phyloP scores from a whole-genome alignment of 53 echinoderm and acorn worm species.

The Henricia sp. region DNA sequence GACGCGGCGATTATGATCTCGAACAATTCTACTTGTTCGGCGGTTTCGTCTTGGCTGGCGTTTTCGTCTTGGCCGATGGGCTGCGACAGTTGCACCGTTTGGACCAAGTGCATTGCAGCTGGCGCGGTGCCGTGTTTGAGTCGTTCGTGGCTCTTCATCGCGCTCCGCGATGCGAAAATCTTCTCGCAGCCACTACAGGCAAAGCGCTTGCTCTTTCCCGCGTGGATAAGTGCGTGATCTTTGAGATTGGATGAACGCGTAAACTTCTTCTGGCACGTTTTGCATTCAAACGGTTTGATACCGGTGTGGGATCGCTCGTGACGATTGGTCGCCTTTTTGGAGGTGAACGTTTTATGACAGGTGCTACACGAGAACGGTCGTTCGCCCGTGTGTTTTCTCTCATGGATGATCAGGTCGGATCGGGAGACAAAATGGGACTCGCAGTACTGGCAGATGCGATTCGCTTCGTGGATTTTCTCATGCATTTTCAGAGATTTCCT shows the following conservation, averaged over 20 bases:
- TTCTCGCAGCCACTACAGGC: slow-evolving; percentile 50
- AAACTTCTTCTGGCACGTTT: slow-evolving; percentile 60
- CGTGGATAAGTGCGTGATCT: slow-evolving; percentile 55
- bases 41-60: background rate
- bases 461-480: slow-evolving; percentile 52
- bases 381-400: slow-evolving; percentile 62
- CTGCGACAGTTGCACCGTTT: background rate
- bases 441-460: slow-evolving; percentile 49
- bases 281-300: slow-evolving; percentile 60
- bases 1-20: slow-evolving; percentile 50
- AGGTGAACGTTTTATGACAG: slow-evolving; percentile 56
- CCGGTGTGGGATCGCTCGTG: slow-evolving; percentile 62
- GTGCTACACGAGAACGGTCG: slow-evolving; percentile 58
- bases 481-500: slow-evolving; percentile 56
- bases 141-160: slow-evolving; percentile 46
- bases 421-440: slow-evolving; percentile 29
- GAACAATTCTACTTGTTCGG: slow-evolving; percentile 49
- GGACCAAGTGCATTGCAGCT: background rate
- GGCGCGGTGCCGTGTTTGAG: slow-evolving; percentile 29
- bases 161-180: slow-evolving; percentile 52
- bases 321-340: slow-evolving; percentile 50
- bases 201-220: slow-evolving; percentile 52
- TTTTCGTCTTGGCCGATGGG: slow-evolving; percentile 1
- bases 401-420: slow-evolving; percentile 49
- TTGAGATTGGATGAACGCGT: slow-evolving; percentile 40